Evolutionary conservation across 1,140 invertebrate species (phyloP), one percentile per base, ranked within the genome.

Genomic region (Phthorimaea operculella): DNA sequence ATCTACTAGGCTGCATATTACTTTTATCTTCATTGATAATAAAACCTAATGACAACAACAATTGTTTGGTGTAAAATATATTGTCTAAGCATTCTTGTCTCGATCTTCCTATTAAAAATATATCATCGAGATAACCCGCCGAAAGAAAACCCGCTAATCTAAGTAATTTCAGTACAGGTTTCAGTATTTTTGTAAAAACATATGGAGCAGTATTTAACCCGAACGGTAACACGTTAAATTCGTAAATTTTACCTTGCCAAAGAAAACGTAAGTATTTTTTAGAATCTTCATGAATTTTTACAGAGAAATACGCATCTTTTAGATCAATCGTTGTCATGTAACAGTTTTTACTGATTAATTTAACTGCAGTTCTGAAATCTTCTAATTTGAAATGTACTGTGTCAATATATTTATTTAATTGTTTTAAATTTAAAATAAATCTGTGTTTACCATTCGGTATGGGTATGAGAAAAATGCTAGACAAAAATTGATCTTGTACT

Each of bases 361-460:
- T 60, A 8, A 21, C 28, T 16, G 44, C 55, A 44, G 55, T 60
- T 33, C 47, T 58, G 4, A 47, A 15, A 60, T 61, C 59, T 54
- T 61, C 55, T 33, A 61, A 44, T 54, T 61, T 61, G 18, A 61
- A 61, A 51, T 61, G 59, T 17, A 28, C 14, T 17, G 56, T 51
- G 11, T 1, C 10, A 34, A 61, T 53, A 51, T 39, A 57, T 18
- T 47, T 58, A 53, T 61, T 61, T 6, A 61, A 33, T 14, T 54
- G 14, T 50, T 61, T 58, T 48, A 61, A 54, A 54, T 58, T 58
- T 33, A 61, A 18, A 21, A 61, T 58, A 10, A 58, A 54, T 44
- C 55, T 53, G 4, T 49, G n/a, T 28, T 45, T 16, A 11, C 56
- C 56, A 28, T 61, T 51, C 44, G 59, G 33, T 59, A 59, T 61